These are phyloP conservation scores for Sebastes melanostomus DNA, from an alignment of 2,797 vertebrate species.

Conservation along the genomic window DNA sequence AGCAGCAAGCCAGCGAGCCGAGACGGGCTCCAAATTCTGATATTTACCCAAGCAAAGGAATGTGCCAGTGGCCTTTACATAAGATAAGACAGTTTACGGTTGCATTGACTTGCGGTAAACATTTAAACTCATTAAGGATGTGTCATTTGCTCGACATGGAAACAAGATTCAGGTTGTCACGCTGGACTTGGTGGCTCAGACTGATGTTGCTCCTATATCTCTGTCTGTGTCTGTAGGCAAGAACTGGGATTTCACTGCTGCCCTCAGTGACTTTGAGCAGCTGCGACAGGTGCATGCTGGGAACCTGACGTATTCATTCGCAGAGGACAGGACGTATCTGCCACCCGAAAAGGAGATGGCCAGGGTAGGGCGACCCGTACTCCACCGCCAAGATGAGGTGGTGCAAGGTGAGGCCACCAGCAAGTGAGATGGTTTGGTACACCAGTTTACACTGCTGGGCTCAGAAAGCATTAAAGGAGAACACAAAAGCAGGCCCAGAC, in stretches of 20 bases:
- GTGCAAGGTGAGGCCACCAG: conserved; percentile 86
- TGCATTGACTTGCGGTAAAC: conserved; percentile 46
- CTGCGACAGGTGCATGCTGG: conserved; percentile 92
- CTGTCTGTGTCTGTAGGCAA: conserved; percentile 83
- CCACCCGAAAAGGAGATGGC: conserved; percentile 83
- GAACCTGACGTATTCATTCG: conserved; percentile 77
- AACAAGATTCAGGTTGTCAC: not conserved
- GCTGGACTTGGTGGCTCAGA: not conserved
- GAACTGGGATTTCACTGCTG: conserved; percentile 96
- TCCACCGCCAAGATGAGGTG: conserved; percentile 92
- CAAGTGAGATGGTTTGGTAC: not conserved
- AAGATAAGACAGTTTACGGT: conserved; percentile 4
- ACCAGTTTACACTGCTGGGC: not conserved
- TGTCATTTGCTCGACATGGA: not conserved
- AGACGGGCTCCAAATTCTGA: conserved; percentile 35
- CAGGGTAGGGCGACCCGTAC: conserved; percentile 79
- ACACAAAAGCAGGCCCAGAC: not conserved
- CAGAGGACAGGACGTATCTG: conserved; percentile 68
- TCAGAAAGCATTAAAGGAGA: not conserved
- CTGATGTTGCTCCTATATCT: not conserved
- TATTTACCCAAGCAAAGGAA: conserved; percentile 47
- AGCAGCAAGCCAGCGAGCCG: conserved; percentile 20
- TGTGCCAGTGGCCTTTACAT: conserved; percentile 45
- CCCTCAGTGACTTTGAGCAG: conserved; percentile 95
- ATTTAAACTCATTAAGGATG: conserved; percentile 46